phyloP scores from a whole-genome alignment of 1,140 invertebrate genomes.

The Heliothis virescens region DNA sequence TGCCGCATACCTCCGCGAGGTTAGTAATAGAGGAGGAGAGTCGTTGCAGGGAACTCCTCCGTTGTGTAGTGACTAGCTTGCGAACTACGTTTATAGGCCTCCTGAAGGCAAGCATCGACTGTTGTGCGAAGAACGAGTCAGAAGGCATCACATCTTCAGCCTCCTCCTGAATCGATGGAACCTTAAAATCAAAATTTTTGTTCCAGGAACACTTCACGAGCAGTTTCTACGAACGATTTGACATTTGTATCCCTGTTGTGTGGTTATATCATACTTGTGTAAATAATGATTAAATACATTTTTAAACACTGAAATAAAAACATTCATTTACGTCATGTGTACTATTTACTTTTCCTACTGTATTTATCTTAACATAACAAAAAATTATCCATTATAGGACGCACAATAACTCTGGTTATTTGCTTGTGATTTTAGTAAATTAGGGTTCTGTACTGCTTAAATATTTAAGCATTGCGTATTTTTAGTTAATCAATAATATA shows the following conservation, averaged over 20 bases:
- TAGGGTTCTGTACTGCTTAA: no score
- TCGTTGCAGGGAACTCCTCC: slow-evolving; percentile 80
- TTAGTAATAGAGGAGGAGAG: slow-evolving; percentile 82
- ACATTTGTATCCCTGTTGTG: not conserved
- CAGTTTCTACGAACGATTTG: slow-evolving; percentile 7
- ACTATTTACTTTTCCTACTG: not conserved
- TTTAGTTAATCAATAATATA: no score
- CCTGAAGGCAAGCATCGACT: slow-evolving; percentile 74
- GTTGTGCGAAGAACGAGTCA: slow-evolving; percentile 73
- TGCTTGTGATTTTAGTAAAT: not conserved
- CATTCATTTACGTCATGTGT: slow-evolving; percentile 17
- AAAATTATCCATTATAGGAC: no score
- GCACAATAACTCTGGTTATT: not conserved
- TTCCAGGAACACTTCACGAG: slow-evolving; percentile 39
- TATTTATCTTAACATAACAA: not conserved
- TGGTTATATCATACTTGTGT: slow-evolving; percentile 12
- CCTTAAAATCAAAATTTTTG: slow-evolving; percentile 71
- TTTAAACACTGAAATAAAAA: slow-evolving; percentile 42
- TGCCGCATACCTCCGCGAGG: slow-evolving; percentile 80
- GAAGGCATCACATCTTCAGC: slow-evolving; percentile 68
- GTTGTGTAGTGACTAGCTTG: slow-evolving; percentile 81
- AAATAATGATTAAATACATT: slow-evolving; percentile 20
- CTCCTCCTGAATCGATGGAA: slow-evolving; percentile 76
- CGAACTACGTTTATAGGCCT: slow-evolving; percentile 81
- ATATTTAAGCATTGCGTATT: no score